Evolutionary conservation across 2,888 invertebrate genomes (phyloP).

Genomic region (Pardosa pseudoannulata): DNA sequence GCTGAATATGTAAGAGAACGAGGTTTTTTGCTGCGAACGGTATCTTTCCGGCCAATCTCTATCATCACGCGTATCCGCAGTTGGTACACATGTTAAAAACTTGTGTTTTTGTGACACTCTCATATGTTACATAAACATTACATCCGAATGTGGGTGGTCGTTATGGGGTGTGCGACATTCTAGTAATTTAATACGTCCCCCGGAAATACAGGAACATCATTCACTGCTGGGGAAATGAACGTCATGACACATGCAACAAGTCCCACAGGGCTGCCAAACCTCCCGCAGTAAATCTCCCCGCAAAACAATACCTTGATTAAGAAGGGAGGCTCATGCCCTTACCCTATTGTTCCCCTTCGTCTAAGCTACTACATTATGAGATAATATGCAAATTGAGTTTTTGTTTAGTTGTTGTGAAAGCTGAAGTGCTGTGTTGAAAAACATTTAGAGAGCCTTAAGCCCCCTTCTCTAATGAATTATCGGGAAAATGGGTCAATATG

Average conservation of each 20-base stretch:
- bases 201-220: conserved; percentile 49
- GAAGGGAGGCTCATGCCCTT: conserved; percentile 44
- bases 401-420: conserved; percentile 18
- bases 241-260: conserved; percentile 71
- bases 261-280: conserved; percentile 63
- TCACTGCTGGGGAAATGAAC: conserved; percentile 45
- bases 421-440: neutral
- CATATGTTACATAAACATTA: conserved; percentile 4
- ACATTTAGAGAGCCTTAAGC: neutral
- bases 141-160: conserved; percentile 49
- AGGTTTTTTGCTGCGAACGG: neutral
- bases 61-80: neutral
- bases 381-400: conserved; percentile 69
- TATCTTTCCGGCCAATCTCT: neutral
- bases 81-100: neutral
- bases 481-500: conserved; percentile 10
- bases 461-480: conserved; percentile 19
- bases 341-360: conserved; percentile 38
- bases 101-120: neutral
- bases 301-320: conserved; percentile 72
- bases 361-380: conserved; percentile 46
- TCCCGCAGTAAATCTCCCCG: conserved; percentile 59
- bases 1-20: too few species aligned
- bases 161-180: conserved; percentile 41
- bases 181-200: conserved; percentile 69